Conservation (phyloP, 2,113 vertebrate genomes). For the Calypte anna region DNA sequence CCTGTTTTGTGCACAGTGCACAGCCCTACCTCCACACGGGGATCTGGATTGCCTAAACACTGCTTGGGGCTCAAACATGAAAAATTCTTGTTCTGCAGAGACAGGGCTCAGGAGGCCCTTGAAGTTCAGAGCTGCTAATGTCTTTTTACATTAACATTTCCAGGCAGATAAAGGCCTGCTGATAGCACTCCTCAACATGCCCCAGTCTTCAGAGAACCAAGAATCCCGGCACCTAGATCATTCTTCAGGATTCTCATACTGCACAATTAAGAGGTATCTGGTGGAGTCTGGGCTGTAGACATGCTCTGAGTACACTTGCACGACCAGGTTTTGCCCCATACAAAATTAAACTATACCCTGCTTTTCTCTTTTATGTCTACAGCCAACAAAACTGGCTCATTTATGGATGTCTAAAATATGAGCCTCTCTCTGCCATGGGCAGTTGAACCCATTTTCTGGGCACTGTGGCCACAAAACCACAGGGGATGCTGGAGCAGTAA, state of each 20-base stretch:
- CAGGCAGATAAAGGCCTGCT: not conserved
- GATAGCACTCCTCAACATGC: not conserved
- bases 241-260: not conserved
- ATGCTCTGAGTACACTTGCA: accelerated
- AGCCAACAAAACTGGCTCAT: not conserved
- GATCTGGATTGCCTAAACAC: accelerated
- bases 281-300: not conserved
- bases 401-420: not conserved
- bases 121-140: not conserved
- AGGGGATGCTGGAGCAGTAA: not conserved
- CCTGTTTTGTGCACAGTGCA: not conserved
- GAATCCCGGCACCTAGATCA: not conserved
- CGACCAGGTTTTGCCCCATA: not conserved
- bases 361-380: not conserved
- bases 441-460: not conserved
- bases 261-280: not conserved
- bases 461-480: accelerated
- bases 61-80: not conserved
- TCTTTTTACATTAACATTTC: not conserved
- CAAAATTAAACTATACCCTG: not conserved
- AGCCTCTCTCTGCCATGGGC: not conserved
- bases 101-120: not conserved
- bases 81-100: not conserved
- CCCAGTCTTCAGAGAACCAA: not conserved
- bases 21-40: not conserved